Base-by-base conservation (phyloP, 2,888 invertebrate genomes). In the Caenorhabditis virilis region DNA sequence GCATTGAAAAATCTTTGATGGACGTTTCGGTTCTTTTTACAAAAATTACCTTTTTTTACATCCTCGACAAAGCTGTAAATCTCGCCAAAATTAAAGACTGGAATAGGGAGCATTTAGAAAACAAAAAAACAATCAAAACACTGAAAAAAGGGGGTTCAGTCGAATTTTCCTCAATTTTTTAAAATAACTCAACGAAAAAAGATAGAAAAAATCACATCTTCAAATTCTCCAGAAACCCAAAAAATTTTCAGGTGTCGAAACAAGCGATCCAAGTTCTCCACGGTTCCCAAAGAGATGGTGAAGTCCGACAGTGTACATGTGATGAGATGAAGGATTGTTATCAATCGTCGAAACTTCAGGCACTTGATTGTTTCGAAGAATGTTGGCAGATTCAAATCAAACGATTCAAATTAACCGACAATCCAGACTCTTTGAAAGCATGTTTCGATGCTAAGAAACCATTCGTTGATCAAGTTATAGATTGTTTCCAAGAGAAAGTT, bases 281-380 rank as follows among this genome's bases (percentile, higher is more conserved):
- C 41, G 69, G 69, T 5, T 69, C 72, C 1, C 69, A 62, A 20
- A 16, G 54, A 16, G 42, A 25, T 25, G 62, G 64, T 15, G 69
- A 65, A 36, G 72, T 73, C 1, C 61, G 78, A 7, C 76, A 78
- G 56, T 78, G 78, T 35, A 70, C 72, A 1, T 78, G 78, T 41
- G 42, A 58, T 22, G 78, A 78, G 53, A 73, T 78, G 68, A 59
- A 62, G 15, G 63, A 68, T 43, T 78, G 78, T 33, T 70, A 76
- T 41, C 56, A 64, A 11, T 53, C 53, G 11, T 70, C 73, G 13
- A 75, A 75, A 51, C 49, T 46, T n/a, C 71, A 77, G 49, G 73
- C 74, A 3, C 35, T 69, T 13, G 72, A 73, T 25, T 78, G 78
- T 50, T 76, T 78, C 48, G 65, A 74, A 45, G 60, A 50, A 2